These are phyloP conservation scores for Bettongia penicillata DNA, from an alignment of 2,113 vertebrate genomes.

Conservation along the genomic window DNA sequence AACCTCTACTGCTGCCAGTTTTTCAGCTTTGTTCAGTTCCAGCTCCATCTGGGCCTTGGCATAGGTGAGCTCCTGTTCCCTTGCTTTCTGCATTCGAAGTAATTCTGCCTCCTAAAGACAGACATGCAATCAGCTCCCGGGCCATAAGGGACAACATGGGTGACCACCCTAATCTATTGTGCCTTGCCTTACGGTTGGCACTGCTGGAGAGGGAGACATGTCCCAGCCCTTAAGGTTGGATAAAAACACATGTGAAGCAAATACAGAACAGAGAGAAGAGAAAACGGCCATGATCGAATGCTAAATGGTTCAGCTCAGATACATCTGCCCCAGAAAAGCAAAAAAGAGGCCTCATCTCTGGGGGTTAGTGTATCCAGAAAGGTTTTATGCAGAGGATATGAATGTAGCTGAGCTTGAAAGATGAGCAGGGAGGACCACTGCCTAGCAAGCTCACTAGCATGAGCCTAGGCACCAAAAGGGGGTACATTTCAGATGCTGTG, in stretches of 20 bases:
- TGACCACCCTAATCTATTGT: neutral
- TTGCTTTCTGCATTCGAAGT: constrained; percentile 84
- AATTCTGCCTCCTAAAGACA: constrained; percentile 88
- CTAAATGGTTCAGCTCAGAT: neutral
- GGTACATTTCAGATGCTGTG: neutral
- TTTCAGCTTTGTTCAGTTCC: constrained; percentile 87
- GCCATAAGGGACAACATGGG: neutral
- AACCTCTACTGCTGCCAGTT: constrained; percentile 84
- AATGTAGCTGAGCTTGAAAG: neutral
- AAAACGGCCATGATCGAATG: neutral
- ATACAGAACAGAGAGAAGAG: neutral
- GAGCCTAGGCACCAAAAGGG: neutral
- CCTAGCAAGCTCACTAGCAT: neutral
- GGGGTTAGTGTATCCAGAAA: neutral
- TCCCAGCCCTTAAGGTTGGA: neutral
- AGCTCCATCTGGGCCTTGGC: constrained; percentile 84
- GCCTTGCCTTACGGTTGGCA: neutral
- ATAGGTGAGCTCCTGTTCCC: constrained; percentile 88
- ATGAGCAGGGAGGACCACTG: neutral
- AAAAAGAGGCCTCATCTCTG: neutral
- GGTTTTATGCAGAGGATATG: neutral
- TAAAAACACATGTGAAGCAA: neutral
- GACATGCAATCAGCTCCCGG: neutral
- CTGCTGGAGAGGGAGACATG: neutral
- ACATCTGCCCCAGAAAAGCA: neutral